Conservation (phyloP, 2,797 vertebrate species). For the Tangara arthus region DNA sequence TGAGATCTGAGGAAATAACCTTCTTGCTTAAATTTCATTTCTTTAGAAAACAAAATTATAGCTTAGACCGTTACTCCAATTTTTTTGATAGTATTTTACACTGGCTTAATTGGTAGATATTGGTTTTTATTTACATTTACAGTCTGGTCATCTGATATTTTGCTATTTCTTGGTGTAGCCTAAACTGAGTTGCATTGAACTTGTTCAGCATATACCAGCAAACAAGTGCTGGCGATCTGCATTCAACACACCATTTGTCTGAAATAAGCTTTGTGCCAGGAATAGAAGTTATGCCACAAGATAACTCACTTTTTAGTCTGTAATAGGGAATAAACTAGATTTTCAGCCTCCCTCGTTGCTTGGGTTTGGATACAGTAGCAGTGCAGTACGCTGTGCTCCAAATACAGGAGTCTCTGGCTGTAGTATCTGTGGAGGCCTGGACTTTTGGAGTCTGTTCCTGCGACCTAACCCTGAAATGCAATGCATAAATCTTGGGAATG, state of each 20-base stretch:
- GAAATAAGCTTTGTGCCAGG: neutral
- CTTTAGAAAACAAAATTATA: neutral
- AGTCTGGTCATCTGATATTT: neutral
- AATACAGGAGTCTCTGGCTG: neutral
- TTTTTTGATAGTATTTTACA: neutral
- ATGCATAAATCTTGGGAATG: neutral
- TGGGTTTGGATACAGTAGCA: neutral
- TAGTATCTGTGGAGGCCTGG: neutral
- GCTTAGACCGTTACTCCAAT: neutral
- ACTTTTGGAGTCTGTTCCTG: neutral
- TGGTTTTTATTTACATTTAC: neutral
- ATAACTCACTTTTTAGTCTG: neutral
- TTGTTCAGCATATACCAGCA: neutral
- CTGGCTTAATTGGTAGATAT: neutral
- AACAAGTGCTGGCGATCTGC: neutral
- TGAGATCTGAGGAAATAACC: neutral
- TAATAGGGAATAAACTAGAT: neutral
- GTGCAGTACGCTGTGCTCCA: neutral
- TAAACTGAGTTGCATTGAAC: neutral
- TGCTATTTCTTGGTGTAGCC: neutral
- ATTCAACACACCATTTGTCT: neutral
- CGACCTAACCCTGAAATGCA: neutral
- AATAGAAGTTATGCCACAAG: neutral
- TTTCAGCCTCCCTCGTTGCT: neutral
- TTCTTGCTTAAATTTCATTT: neutral